Percentiles rank a stretch among this genome's conserved stretches.
Evolutionary conservation across 1,140 invertebrate genomes (phyloP).

Genomic region (Platyura marginata): DNA sequence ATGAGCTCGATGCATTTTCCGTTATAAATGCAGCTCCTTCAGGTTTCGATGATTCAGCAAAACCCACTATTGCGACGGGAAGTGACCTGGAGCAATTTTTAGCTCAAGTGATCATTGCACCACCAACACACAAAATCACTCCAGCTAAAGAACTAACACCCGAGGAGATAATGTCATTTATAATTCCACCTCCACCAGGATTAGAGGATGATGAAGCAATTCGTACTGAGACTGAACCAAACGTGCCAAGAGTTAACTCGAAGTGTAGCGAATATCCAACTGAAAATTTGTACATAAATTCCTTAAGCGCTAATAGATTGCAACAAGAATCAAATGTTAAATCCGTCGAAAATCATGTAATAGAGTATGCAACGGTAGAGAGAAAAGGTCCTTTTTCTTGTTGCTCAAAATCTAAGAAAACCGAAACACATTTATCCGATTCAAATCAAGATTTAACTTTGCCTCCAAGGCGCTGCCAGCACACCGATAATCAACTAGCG

Average conservation of each 20-base stretch:
- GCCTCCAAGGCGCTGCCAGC: slow-evolving; percentile 34
- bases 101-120: slow-evolving; percentile 61
- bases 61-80: slow-evolving; percentile 6
- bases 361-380: slow-evolving; percentile 45
- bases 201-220: slow-evolving; percentile 18
- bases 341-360: slow-evolving; percentile 24
- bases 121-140: slow-evolving; percentile 46
- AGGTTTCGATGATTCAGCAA: slow-evolving; percentile 44
- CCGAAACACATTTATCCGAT: slow-evolving; percentile 21
- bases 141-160: slow-evolving; percentile 51
- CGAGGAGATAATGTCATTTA: slow-evolving; percentile 59
- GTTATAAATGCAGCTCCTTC: slow-evolving; percentile 48
- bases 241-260: slow-evolving; percentile 24
- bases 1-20: slow-evolving; percentile 44
- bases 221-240: slow-evolving; percentile 8
- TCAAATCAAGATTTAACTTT: slow-evolving; percentile 29
- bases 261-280: slow-evolving; percentile 7
- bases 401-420: slow-evolving; percentile 34
- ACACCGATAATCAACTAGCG: slow-evolving; percentile 23
- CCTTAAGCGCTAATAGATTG: too few species aligned
- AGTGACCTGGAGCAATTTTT: slow-evolving; percentile 59
- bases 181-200: slow-evolving; percentile 59
- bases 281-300: slow-evolving; percentile 9
- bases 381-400: slow-evolving; percentile 45
- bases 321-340: neutral